These are phyloP conservation scores for Mus musculus DNA, from an alignment of 2,113 vertebrate genomes.

Conservation along the genomic window GRCm39 chr8:126316001-126316500, in stretches of 20 bases:
- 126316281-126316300: background rate
- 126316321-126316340: background rate
- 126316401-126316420: background rate
- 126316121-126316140: conserved; percentile 8
- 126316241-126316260: background rate
- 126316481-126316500: background rate
- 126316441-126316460: background rate
- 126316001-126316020: background rate
- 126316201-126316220: background rate
- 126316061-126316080: background rate
- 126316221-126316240: background rate
- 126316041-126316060: background rate
- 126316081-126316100: background rate
- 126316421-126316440: background rate
- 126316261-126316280: background rate
- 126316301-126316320: background rate
- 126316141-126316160: background rate
- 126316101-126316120: background rate
- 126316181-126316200: background rate
- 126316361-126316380: too few relatives aligned
- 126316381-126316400: background rate
- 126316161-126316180: background rate
- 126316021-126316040: background rate
- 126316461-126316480: background rate
- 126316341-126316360: background rate